Evolutionary conservation across 2,797 vertebrate species (phyloP).

Genomic region (Pseudomugil gertrudae): DNA sequence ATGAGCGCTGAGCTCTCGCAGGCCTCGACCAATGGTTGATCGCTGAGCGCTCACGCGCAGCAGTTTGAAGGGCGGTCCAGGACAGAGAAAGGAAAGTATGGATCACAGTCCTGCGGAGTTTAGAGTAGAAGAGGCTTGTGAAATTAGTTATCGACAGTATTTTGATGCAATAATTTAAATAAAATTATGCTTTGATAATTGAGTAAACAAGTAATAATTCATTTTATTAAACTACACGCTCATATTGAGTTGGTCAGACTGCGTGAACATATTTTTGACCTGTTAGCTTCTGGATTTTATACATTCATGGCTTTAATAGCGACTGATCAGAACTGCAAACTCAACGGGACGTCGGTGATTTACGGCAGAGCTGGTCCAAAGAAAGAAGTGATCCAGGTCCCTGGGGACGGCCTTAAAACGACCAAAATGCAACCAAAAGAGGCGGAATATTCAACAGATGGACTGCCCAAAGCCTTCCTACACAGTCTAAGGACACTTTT

Average conservation of each 20-base stretch:
- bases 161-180: neutral
- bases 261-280: conserved; percentile 23
- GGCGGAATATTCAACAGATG: conserved; percentile 79
- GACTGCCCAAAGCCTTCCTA: conserved; percentile 90
- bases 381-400: conserved; percentile 47
- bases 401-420: conserved; percentile 32
- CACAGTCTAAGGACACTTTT: conserved; percentile 93
- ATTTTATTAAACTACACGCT: neutral
- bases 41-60: conserved; percentile 35
- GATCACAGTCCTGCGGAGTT: conserved; percentile 27
- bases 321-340: conserved; percentile 70
- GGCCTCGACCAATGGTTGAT: conserved; percentile 72
- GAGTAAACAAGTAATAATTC: fast-evolving
- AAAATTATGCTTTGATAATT: neutral
- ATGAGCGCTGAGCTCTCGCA: conserved; percentile 64
- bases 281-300: neutral
- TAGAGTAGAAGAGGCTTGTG: neutral
- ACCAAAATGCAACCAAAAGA: conserved; percentile 68
- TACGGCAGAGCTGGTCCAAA: conserved; percentile 57
- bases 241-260: neutral
- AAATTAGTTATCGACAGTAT: neutral
- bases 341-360: conserved; percentile 57
- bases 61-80: conserved; percentile 78
- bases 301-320: conserved; percentile 74
- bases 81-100: conserved; percentile 59